Conservation (phyloP, 1,140 invertebrate genomes). For the Cherax destructor region DNA sequence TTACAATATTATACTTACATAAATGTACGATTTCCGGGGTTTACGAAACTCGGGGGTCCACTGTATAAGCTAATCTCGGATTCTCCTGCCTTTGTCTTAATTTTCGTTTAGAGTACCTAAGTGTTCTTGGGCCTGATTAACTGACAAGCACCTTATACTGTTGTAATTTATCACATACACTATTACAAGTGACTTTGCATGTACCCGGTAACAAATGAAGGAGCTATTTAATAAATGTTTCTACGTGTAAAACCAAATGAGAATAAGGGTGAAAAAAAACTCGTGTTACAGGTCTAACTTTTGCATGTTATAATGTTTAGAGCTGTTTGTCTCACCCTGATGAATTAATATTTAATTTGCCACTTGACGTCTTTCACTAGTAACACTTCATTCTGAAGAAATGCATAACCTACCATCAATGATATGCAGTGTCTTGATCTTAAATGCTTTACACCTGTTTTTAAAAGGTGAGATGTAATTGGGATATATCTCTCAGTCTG, state of each 20-base stretch:
- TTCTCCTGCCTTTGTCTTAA: constrained; percentile 1
- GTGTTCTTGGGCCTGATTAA: not conserved
- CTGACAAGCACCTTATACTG: not conserved
- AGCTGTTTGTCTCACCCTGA: not conserved
- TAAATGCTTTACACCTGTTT: too few species aligned
- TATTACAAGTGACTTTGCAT: not conserved
- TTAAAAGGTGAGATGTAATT: too few species aligned
- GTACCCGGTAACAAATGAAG: not conserved
- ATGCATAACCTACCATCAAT: not conserved
- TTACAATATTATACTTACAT: too few species aligned
- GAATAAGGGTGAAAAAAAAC: not conserved
- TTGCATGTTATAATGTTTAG: not conserved
- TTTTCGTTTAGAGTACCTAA: not conserved
- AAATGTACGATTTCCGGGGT: too few species aligned
- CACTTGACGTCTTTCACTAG: not conserved
- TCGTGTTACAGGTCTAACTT: not conserved
- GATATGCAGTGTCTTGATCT: not conserved
- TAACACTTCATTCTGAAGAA: not conserved
- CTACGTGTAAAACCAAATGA: not conserved
- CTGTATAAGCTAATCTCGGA: not conserved
- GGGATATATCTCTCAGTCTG: too few species aligned
- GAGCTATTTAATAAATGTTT: not conserved
- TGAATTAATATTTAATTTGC: not conserved
- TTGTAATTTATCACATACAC: not conserved
- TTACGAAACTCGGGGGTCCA: too few species aligned